Evolutionary conservation across 2,888 invertebrate species (phyloP), one percentile per base, ranked within the genome.

Genomic region (Cantharis rustica): DNA sequence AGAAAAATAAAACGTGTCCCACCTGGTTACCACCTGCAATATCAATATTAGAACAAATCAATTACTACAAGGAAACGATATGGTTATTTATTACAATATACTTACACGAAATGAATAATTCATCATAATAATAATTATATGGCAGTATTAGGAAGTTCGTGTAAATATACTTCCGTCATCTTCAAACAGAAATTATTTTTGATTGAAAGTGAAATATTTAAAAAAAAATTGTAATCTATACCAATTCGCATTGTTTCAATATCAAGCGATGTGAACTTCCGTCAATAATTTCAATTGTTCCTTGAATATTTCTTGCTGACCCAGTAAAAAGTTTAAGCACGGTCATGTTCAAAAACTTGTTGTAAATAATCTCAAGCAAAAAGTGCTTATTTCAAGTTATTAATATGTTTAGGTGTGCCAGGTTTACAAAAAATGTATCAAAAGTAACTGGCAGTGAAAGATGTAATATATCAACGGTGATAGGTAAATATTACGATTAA

Each of bases 21-120:
- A 73, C 73, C 73, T 73, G 73, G 23, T 27, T 7, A 16, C 62
- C 69, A 73, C 73, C 73, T 73, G 73, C 68, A 69, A 68, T 10
- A 16, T 23, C 23, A 61, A 26, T 73, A 23, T 23, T 62, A 26
- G 68, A 61, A 61, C 15, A 64, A 66, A 66, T 20, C 13, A n/a
- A 17, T n/a, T 64, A 20, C n/a, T 64, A 16, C 20, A 64, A 20
- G 20, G 11, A 64, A 64, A 64, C n/a, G 2, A 64, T 13, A 66
- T 66, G 17, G 10, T 66, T 66, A 66, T 66, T 66, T 20, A 20
- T 23, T 20, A 66, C 20, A 66, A n/a, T 20, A 66, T 23, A 11
- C 5, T 66, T 13, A n/a, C 23, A 10, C 3, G 9, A 23, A 13
- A 20, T 66, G 64, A 66, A 66, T 66, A 17, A 64, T 17, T 16